Evolutionary conservation across 1,140 invertebrate genomes (phyloP).

Genomic region (Sitobion miscanthi): DNA sequence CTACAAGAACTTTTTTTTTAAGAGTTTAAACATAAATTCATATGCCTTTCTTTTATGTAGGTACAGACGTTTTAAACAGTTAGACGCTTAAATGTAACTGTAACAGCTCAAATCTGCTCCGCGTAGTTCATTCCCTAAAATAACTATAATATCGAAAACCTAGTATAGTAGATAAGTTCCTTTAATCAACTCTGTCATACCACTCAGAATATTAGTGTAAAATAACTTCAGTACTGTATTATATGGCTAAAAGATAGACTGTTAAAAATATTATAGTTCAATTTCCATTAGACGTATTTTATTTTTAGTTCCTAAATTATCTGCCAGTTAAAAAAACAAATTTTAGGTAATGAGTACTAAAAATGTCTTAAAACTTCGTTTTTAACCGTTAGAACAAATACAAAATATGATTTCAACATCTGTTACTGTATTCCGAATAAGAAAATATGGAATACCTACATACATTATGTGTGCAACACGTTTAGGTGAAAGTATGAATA

Average conservation of each 20-base stretch:
- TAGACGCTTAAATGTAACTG: neutral
- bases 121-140: neutral
- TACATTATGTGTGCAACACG: neutral
- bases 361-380: neutral
- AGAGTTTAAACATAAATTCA: neutral
- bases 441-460: neutral
- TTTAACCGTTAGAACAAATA: neutral
- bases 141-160: neutral
- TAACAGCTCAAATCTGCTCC: neutral
- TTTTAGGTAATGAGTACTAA: neutral
- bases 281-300: neutral
- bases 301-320: neutral
- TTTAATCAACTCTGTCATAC: neutral
- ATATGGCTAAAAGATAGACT: neutral
- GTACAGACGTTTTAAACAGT: neutral
- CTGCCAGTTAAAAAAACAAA: neutral
- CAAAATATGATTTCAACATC: neutral
- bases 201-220: neutral
- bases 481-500: neutral
- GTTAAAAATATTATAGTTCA: neutral
- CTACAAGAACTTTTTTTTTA: neutral
- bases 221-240: neutral
- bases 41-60: neutral
- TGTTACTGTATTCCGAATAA: neutral
- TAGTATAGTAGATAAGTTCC: neutral